Conservation (phyloP, 1,140 invertebrate species). For the Aethina tumida region DNA sequence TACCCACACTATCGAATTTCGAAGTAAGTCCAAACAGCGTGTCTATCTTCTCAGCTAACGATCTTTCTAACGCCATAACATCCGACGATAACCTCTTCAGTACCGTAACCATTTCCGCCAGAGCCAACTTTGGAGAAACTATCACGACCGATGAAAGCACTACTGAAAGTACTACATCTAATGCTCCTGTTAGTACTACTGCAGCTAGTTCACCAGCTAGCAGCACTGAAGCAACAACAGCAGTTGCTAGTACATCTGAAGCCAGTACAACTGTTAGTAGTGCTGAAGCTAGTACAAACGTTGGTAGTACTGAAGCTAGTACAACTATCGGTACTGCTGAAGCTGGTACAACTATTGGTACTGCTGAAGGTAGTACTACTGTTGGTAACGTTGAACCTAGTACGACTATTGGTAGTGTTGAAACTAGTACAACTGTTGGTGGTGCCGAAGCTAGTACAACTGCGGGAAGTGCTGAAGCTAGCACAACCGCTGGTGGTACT, state of each 20-base stretch:
- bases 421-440: conserved; percentile 1
- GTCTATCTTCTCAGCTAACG: conserved; percentile 30
- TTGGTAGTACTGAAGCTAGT: conserved; percentile 9
- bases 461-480: conserved; percentile 7
- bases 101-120: conserved; percentile 26
- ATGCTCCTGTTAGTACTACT: too few species aligned
- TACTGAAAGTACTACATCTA: conserved; percentile 7
- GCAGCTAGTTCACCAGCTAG: too few species aligned
- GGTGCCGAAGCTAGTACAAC: conserved; percentile 6
- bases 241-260: not conserved
- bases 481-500: conserved; percentile 8
- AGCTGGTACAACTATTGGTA: conserved; percentile 18
- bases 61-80: conserved; percentile 34
- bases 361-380: conserved; percentile 23
- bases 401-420: conserved; percentile 11
- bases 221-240: conserved; percentile 8
- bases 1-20: conserved; percentile 23
- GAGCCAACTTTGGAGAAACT: conserved; percentile 23
- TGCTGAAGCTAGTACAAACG: conserved; percentile 8
- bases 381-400: conserved; percentile 25
- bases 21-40: conserved; percentile 32
- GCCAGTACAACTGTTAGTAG: conserved; percentile 6
- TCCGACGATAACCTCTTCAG: conserved; percentile 29
- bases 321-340: conserved; percentile 10
- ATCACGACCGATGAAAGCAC: conserved; percentile 12